Percentiles rank a stretch among this genome's conserved stretches.
Evolutionary conservation across 2,113 vertebrate genomes (phyloP).

Genomic region (Ursus arctos): DNA sequence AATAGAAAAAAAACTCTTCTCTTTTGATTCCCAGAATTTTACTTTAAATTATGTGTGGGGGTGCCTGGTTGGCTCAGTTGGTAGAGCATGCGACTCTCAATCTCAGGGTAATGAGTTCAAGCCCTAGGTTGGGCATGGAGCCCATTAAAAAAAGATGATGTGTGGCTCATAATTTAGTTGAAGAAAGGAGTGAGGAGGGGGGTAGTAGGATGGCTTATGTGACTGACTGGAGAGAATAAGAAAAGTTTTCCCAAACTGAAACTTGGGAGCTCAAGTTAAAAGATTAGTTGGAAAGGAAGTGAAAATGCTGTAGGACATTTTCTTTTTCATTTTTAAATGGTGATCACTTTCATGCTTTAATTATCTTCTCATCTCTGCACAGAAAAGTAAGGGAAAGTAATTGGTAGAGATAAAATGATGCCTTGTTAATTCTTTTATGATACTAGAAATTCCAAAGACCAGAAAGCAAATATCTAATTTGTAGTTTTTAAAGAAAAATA

Average conservation of each 20-base stretch:
- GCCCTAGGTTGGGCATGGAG: neutral
- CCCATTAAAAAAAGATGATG: neutral
- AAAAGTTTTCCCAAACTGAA: neutral
- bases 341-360: neutral
- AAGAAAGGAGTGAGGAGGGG: neutral
- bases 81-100: neutral
- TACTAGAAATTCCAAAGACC: neutral
- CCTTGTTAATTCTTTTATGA: conserved; percentile 24
- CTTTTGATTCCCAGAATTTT: conserved; percentile 55
- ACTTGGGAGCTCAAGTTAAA: neutral
- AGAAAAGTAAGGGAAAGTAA: neutral
- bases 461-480: neutral
- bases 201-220: neutral
- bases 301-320: neutral
- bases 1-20: neutral
- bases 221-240: neutral
- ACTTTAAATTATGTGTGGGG: conserved; percentile 7
- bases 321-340: conserved; percentile 41
- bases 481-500: neutral
- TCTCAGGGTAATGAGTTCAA: neutral
- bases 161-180: conserved; percentile 24
- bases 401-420: conserved; percentile 5
- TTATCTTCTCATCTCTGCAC: conserved; percentile 13
- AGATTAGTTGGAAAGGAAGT: neutral
- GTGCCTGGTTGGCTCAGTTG: neutral